phyloP scores from a whole-genome alignment of 2,888 invertebrate genomes.

The Ophion ventricosus region DNA sequence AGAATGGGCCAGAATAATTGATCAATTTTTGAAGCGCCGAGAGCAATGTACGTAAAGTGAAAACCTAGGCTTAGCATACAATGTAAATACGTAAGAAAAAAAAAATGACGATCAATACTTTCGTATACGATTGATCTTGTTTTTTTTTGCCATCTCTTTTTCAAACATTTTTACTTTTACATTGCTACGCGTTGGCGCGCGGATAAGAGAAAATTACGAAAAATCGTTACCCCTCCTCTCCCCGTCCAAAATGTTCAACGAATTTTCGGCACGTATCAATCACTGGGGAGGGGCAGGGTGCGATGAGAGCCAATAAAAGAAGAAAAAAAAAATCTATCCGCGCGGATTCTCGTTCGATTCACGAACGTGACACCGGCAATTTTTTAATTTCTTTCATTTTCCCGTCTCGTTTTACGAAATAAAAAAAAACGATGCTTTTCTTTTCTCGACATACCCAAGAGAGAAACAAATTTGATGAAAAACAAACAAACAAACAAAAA shows the following conservation, averaged over 20 bases:
- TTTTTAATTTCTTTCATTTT: constrained; percentile 39
- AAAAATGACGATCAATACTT: constrained; percentile 42
- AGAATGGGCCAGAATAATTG: constrained; percentile 61
- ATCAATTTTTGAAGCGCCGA: constrained; percentile 41
- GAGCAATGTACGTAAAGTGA: constrained; percentile 77
- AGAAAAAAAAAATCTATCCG: constrained; percentile 15
- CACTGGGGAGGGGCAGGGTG: not conserved
- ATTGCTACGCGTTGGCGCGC: constrained; percentile 28
- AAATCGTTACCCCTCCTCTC: constrained; percentile 24
- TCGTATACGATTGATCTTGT: constrained; percentile 53
- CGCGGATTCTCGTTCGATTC: constrained; percentile 51
- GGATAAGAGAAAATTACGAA: constrained; percentile 24
- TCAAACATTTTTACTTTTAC: constrained; percentile 22
- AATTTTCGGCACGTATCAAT: constrained; percentile 48
- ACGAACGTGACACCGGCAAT: constrained; percentile 58
- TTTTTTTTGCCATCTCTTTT: constrained; percentile 6
- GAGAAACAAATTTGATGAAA: not conserved
- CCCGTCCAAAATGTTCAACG: constrained; percentile 34
- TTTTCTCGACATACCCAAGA: constrained; percentile 3
- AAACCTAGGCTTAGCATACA: constrained; percentile 82
- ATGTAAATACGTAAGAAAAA: constrained; percentile 79
- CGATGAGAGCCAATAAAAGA: no score
- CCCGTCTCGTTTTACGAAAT: constrained; percentile 41
- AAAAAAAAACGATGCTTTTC: constrained; percentile 46
- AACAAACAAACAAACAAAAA: constrained; percentile 15